Conservation (phyloP, 2,888 invertebrate species). For the Homarus gammarus region DNA sequence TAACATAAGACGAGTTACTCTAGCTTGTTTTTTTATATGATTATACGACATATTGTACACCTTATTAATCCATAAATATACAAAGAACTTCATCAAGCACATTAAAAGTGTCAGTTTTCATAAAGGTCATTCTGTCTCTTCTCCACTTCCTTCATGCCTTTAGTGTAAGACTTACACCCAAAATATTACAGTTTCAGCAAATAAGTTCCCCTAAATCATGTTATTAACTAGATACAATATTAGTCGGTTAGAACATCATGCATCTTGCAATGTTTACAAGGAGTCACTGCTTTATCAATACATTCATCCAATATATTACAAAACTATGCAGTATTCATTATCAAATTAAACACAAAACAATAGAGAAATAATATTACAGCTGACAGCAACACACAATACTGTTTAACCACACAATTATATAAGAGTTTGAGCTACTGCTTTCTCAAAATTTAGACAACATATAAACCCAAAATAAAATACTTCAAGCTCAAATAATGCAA, state of each 20-base stretch:
- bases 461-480: constrained; percentile 7
- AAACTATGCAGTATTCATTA: constrained; percentile 17
- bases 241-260: constrained; percentile 45
- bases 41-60: no score
- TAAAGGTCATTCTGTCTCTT: constrained; percentile 46
- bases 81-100: constrained; percentile 52
- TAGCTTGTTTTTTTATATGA: no score
- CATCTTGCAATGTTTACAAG: constrained; percentile 53
- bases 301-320: constrained; percentile 19
- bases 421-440: constrained; percentile 15
- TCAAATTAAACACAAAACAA: constrained; percentile 29
- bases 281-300: neutral
- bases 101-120: constrained; percentile 27
- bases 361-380: constrained; percentile 13
- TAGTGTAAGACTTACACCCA: neutral
- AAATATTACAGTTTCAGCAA: constrained; percentile 14
- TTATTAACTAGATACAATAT: neutral
- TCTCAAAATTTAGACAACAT: constrained; percentile 4
- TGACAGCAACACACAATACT: constrained; percentile 16
- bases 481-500: neutral
- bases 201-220: constrained; percentile 17
- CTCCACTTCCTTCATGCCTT: constrained; percentile 37
- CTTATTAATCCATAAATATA: neutral
- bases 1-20: no score
- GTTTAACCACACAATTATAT: no score